These are phyloP conservation scores for Pseudococcus jackbeardsleyi DNA, from an alignment of 2,888 invertebrate genomes.

Conservation along the genomic window DNA sequence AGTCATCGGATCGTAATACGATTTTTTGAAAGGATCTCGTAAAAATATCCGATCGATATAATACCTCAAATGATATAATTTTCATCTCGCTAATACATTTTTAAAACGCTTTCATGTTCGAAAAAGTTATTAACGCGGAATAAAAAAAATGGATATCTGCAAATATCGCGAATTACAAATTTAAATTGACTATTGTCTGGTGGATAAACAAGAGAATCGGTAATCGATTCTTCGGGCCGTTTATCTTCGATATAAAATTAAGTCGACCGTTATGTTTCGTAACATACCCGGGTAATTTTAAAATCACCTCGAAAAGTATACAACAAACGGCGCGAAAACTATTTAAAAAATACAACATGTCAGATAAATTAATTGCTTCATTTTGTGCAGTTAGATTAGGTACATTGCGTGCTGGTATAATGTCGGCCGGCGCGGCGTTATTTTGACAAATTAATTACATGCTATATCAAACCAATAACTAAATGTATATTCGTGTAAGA, in stretches of 20 bases:
- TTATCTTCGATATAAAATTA: background rate
- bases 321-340: background rate
- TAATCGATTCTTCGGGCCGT: background rate
- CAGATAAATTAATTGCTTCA: constrained; percentile 42
- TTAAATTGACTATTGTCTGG: constrained; percentile 40
- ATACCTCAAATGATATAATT: background rate
- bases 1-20: constrained; percentile 12
- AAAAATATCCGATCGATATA: background rate
- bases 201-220: background rate
- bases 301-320: background rate
- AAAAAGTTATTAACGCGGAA: background rate
- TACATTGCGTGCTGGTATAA: constrained; percentile 24
- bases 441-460: constrained; percentile 54
- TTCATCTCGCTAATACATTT: background rate
- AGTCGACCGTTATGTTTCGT: background rate
- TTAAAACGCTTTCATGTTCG: background rate
- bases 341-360: background rate
- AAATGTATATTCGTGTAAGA: constrained; percentile 8
- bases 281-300: background rate
- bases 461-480: constrained; percentile 10
- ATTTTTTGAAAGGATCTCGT: background rate
- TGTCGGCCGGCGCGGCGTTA: constrained; percentile 2
- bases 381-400: background rate
- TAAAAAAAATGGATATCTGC: background rate
- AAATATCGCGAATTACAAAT: constrained; percentile 6